Conservation (phyloP, 30 jellyfish, hydroid and myxozoan genomes). For the Phacellophora camtschatica region DNA sequence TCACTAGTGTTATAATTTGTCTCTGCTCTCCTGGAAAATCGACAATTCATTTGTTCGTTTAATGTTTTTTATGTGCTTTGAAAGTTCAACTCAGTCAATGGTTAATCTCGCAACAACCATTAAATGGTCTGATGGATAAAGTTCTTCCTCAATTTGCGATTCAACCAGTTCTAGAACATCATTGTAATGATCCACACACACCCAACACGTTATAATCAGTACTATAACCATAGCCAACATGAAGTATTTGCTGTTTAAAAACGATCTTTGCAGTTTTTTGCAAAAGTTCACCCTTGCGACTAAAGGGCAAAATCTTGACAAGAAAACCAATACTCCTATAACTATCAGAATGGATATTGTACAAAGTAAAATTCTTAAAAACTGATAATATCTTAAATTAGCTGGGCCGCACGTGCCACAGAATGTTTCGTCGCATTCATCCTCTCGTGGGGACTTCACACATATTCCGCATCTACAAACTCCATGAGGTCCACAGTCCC, state of each 20-base stretch:
- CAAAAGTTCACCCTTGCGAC: neutral
- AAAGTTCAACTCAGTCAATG: neutral
- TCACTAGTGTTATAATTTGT: too few species aligned
- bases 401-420: constrained; percentile 74
- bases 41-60: too few species aligned
- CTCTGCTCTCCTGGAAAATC: too few species aligned
- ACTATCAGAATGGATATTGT: neutral
- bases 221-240: neutral
- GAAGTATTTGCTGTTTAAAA: neutral
- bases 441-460: constrained; percentile 32
- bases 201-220: neutral
- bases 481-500: constrained; percentile 96
- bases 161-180: constrained; percentile 54
- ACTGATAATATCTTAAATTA: constrained; percentile 13
- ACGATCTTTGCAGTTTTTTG: constrained; percentile 34
- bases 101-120: constrained; percentile 76
- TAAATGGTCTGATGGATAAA: constrained; percentile 79
- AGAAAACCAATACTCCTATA: neutral
- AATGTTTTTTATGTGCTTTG: too few species aligned
- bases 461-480: constrained; percentile 92
- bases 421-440: constrained; percentile 41
- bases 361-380: constrained; percentile 1
- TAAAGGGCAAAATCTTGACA: neutral
- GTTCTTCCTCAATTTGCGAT: constrained; percentile 75
- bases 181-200: neutral